Percentiles rank a stretch among this genome's conserved stretches.
Evolutionary conservation across 2,797 vertebrate species (phyloP).

Genomic region (Chloroceryle inda): DNA sequence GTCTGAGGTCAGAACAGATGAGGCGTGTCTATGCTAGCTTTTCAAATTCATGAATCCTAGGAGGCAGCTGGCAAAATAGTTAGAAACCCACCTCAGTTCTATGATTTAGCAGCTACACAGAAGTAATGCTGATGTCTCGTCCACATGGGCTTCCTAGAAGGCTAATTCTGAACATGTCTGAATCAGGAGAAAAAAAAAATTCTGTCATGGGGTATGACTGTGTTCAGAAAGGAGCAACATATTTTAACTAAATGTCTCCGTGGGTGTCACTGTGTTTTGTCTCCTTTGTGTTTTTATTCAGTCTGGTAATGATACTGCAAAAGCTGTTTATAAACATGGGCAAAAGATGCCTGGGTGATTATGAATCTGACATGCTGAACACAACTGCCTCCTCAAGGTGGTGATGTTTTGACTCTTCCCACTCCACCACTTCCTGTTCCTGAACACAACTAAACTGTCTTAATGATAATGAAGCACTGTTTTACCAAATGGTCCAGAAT

Average conservation of each 20-base stretch:
- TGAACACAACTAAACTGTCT: not conserved
- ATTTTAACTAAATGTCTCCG: not conserved
- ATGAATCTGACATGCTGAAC: not conserved
- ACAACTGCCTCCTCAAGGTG: not conserved
- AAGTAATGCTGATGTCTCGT: not conserved
- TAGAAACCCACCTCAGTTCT: not conserved
- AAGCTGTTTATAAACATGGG: not conserved
- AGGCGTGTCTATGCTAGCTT: not conserved
- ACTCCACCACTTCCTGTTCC: not conserved
- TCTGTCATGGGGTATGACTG: not conserved
- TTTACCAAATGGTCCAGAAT: not conserved
- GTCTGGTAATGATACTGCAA: not conserved
- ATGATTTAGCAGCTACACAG: not conserved
- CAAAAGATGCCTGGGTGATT: not conserved
- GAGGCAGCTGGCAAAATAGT: not conserved
- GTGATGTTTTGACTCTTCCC: not conserved
- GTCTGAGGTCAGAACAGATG: not conserved
- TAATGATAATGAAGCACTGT: not conserved
- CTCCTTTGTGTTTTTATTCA: not conserved
- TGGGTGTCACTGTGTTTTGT: not conserved
- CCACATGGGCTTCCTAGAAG: not conserved
- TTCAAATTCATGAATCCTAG: not conserved
- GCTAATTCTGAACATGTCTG: not conserved
- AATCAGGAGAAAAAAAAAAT: not conserved
- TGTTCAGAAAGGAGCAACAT: not conserved